Conservation (phyloP, 2,113 vertebrate genomes). For the Perca fluviatilis region DNA sequence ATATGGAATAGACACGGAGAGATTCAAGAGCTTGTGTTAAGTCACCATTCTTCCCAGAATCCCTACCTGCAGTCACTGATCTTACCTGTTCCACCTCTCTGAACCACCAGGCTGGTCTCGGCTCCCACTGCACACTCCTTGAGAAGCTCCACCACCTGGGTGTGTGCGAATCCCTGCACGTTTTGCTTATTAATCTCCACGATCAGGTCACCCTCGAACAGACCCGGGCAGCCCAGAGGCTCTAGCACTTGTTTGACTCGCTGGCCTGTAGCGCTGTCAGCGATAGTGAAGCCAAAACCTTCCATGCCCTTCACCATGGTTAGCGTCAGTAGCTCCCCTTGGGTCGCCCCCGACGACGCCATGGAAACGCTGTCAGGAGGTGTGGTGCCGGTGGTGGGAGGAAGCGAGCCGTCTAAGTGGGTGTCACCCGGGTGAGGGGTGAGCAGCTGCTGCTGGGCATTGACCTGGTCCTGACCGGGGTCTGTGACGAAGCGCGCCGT, state of each 20-base stretch:
- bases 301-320: conserved; percentile 98
- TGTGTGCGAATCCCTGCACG: conserved; percentile 94
- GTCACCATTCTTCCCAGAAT: not conserved
- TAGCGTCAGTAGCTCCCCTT: conserved; percentile 96
- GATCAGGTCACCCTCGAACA: conserved; percentile 97
- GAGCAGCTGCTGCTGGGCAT: conserved; percentile 87
- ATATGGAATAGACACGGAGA: not conserved
- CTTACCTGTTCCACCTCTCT: conserved; percentile 91
- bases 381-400: conserved; percentile 83
- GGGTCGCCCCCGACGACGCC: conserved; percentile 95
- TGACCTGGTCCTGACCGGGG: conserved; percentile 85
- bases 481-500: conserved; percentile 90
- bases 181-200: conserved; percentile 98
- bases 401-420: conserved; percentile 93
- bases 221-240: conserved; percentile 95
- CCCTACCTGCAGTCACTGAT: not conserved
- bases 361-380: conserved; percentile 93
- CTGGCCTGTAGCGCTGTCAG: conserved; percentile 95
- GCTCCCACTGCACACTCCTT: conserved; percentile 95
- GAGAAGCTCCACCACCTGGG: conserved; percentile 98
- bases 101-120: conserved; percentile 94
- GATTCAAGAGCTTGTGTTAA: conserved; percentile 19
- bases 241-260: conserved; percentile 98
- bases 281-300: conserved; percentile 98
- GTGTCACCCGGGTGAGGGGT: conserved; percentile 92